Conservation (phyloP, 2,888 invertebrate species). For the Galerucella nymphaeae region DNA sequence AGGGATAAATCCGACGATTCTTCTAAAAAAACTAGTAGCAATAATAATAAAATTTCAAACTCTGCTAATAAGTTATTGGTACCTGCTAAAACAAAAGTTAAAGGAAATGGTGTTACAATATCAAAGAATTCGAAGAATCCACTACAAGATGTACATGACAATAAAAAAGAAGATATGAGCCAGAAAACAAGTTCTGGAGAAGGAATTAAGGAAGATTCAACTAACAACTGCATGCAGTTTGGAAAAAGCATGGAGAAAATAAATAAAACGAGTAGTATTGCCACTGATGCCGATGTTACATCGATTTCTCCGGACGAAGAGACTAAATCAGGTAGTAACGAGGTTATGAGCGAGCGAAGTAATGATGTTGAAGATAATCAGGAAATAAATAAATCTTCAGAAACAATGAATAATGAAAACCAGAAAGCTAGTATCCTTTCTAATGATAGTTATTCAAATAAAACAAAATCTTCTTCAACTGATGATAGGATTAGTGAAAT, state of each 20-base stretch:
- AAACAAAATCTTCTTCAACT: neutral
- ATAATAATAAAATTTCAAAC: slow-evolving; percentile 8
- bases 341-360: neutral
- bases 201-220: too few species aligned
- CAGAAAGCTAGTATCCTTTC: too few species aligned
- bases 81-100: neutral
- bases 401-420: neutral
- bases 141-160: neutral
- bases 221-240: neutral
- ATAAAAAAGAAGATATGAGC: neutral
- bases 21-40: neutral
- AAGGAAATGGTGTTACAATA: neutral
- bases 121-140: neutral
- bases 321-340: neutral
- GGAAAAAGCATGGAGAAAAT: neutral
- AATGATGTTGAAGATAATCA: neutral
- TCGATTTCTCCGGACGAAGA: neutral
- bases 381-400: neutral
- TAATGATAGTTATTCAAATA: neutral
- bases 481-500: slow-evolving; percentile 25
- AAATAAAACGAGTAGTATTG: neutral
- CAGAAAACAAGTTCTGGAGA: neutral
- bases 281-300: neutral
- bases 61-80: slow-evolving; percentile 3
- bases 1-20: neutral